Evolutionary conservation across 2,888 invertebrate species (phyloP).

Genomic region (Congeria kusceri): DNA sequence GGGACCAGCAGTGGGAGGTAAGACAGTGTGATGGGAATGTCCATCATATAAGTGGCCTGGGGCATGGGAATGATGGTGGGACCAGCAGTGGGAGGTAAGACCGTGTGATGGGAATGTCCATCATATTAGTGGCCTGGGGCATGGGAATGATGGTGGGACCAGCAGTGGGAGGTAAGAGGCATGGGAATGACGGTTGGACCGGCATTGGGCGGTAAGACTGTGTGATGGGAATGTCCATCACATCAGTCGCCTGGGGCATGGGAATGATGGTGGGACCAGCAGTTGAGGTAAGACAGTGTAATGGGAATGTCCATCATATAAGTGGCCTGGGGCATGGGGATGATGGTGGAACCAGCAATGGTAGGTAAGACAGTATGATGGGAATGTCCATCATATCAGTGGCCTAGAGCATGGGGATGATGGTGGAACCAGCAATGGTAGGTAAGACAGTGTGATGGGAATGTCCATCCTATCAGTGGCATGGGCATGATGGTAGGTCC

Average conservation of each 20-base stretch:
- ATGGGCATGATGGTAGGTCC: slow-evolving; percentile 82
- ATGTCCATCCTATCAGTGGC: slow-evolving; percentile 81
- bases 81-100: slow-evolving; percentile 78
- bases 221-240: slow-evolving; percentile 76
- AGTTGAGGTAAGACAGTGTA: slow-evolving; percentile 69
- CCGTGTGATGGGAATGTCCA: slow-evolving; percentile 74
- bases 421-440: slow-evolving; percentile 79
- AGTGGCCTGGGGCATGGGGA: slow-evolving; percentile 81
- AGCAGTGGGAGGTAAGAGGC: slow-evolving; percentile 81
- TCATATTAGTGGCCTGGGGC: slow-evolving; percentile 65
- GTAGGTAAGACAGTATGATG: slow-evolving; percentile 80
- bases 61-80: slow-evolving; percentile 80
- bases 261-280: slow-evolving; percentile 81
- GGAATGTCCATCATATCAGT: slow-evolving; percentile 81
- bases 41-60: slow-evolving; percentile 80
- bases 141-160: slow-evolving; percentile 69
- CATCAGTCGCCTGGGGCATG: slow-evolving; percentile 80
- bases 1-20: slow-evolving; percentile 81
- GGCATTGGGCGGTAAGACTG: slow-evolving; percentile 77
- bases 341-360: slow-evolving; percentile 79
- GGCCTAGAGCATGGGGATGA: slow-evolving; percentile 80
- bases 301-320: slow-evolving; percentile 80
- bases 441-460: slow-evolving; percentile 79
- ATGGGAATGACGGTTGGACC: slow-evolving; percentile 80
- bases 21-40: slow-evolving; percentile 80